Evolutionary conservation across 2,888 invertebrate species (phyloP).

Genomic region (Amblyjoppa proteus): DNA sequence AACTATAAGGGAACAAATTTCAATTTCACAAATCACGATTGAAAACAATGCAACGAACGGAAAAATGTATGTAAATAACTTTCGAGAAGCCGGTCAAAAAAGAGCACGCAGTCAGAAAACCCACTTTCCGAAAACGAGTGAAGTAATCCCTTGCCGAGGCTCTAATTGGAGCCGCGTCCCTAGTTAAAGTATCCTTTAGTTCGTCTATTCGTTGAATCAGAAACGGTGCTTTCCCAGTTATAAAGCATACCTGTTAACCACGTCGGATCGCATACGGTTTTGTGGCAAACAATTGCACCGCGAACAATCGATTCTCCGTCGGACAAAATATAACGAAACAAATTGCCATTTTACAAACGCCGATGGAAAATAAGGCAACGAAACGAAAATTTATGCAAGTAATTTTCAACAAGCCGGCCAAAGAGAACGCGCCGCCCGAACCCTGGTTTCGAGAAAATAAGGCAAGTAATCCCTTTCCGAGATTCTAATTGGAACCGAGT

Average conservation of each 20-base stretch:
- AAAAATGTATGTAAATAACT: neutral
- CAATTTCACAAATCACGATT: neutral
- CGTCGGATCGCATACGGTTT: neutral
- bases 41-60: neutral
- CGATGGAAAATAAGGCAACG: neutral
- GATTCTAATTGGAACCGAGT: slow-evolving; percentile 33
- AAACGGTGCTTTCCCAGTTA: no score
- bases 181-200: slow-evolving; percentile 42
- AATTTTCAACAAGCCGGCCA: neutral
- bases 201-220: no score
- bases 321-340: neutral
- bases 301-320: neutral
- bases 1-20: neutral
- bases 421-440: neutral
- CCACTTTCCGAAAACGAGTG: neutral
- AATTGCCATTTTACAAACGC: neutral
- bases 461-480: slow-evolving; percentile 20
- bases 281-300: neutral
- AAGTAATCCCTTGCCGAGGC: slow-evolving; percentile 17
- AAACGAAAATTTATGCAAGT: neutral
- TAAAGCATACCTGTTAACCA: no score
- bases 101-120: neutral
- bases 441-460: slow-evolving; percentile 1
- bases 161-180: slow-evolving; percentile 31
- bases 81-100: neutral